Evolutionary conservation across 2,797 vertebrate genomes (phyloP), one percentile per base, ranked within the genome.

Genomic region (Lindbergichthys nudifrons): DNA sequence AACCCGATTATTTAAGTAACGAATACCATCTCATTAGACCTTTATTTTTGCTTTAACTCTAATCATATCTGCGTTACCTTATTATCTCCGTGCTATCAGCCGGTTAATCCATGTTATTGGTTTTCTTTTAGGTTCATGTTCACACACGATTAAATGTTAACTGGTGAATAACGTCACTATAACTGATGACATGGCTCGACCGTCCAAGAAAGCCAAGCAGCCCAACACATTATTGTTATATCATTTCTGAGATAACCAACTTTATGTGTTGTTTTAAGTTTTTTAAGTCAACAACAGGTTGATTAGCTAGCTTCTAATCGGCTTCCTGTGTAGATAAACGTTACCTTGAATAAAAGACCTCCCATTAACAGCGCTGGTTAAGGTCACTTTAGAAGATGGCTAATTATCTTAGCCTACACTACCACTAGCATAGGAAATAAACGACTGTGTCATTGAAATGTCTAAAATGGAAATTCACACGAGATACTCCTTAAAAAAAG

Each of bases 251-350:
- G 21, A 36, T 21, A 0, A 14, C 2, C 10, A 41, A 13, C 10
- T 50, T 60, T 1, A 1, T 12, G 1, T 46, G 14, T 62, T 58
- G n/a, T 23, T 2, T 13, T 36, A 41, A 43, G 18, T 82, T 62
- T 13, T 16, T 48, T 23, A 53, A 30, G 41, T 43, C 11, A 23
- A 68, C 75, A 70, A 80, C 61, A 86, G 71, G 75, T 80, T 65
- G 54, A 73, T 48, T 56, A 43, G 13, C 10, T 45, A 26, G 1
- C 51, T 60, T 2, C 16, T 54, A 11, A 30, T 73, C 39, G 19
- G 13, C 21, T 13, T 23, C 13, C 16, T 23, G 6, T 32, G 39
- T 2, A 51, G 51, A 50, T 52, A 0, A 7, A 14, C 3, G 3
- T 23, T 53, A 50, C 53, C 16, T 23, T n/a, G 10, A 52, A 30